Evolutionary conservation across 2,888 invertebrate species (phyloP).

Genomic region (Dascillus cervinus): DNA sequence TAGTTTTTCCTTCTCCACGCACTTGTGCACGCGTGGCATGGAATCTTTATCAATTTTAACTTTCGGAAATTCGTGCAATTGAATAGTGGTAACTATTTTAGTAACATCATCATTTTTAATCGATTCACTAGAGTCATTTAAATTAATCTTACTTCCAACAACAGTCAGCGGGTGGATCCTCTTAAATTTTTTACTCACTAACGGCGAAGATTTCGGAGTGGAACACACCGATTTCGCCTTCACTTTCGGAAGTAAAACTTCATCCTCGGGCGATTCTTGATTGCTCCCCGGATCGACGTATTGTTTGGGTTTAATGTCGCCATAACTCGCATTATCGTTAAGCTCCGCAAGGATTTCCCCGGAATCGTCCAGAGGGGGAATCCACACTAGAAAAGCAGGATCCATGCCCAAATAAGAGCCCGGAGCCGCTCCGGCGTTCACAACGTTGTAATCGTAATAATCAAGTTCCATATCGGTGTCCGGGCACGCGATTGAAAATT

Average conservation of each 20-base stretch:
- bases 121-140: constrained; percentile 21
- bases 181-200: constrained; percentile 22
- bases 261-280: constrained; percentile 57
- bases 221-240: constrained; percentile 20
- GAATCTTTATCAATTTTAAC: constrained; percentile 16
- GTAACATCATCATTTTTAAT: constrained; percentile 10
- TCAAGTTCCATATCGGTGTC: constrained; percentile 76
- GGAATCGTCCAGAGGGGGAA: constrained; percentile 66
- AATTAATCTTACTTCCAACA: constrained; percentile 15
- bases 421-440: constrained; percentile 73
- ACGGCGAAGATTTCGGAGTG: constrained; percentile 22
- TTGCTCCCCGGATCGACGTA: constrained; percentile 57
- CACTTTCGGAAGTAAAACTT: constrained; percentile 43
- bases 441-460: constrained; percentile 84
- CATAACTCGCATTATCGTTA: constrained; percentile 40
- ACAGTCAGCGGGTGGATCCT: constrained; percentile 25
- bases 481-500: constrained; percentile 66
- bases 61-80: constrained; percentile 31
- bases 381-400: constrained; percentile 81
- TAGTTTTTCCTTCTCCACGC: constrained; percentile 59
- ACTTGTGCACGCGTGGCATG: constrained; percentile 6
- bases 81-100: constrained; percentile 23
- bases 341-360: constrained; percentile 58
- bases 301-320: constrained; percentile 31
- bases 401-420: constrained; percentile 86